These are phyloP conservation scores for Danio aesculapii DNA, from an alignment of 2,797 vertebrate genomes.

Conservation along the genomic window DNA sequence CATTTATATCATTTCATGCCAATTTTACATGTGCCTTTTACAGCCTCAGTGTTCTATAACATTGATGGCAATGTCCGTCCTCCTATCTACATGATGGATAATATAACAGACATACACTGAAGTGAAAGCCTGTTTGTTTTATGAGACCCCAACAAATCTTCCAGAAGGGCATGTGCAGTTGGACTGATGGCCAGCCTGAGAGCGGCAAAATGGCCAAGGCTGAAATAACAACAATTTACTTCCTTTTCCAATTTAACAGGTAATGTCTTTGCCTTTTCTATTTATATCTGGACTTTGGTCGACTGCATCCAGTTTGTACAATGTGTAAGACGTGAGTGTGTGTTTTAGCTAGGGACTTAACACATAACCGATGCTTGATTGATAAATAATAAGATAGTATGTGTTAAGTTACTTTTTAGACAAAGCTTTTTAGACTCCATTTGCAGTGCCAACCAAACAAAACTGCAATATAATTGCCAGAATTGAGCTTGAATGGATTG, in stretches of 20 bases:
- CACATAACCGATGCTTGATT: neutral
- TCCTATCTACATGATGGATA: slow-evolving; percentile 32
- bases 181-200: slow-evolving; percentile 1
- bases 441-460: neutral
- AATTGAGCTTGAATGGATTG: no score
- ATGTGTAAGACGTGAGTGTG: neutral
- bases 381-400: neutral
- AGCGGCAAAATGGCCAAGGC: slow-evolving; percentile 21
- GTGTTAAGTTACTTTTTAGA: neutral
- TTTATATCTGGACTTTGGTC: slow-evolving; percentile 18
- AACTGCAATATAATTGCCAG: neutral
- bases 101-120: neutral
- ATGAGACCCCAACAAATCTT: slow-evolving; percentile 16
- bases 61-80: slow-evolving; percentile 5
- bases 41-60: slow-evolving; percentile 12
- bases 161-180: slow-evolving; percentile 9
- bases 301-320: neutral
- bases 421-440: neutral
- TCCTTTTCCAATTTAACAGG: slow-evolving; percentile 20
- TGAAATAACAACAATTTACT: slow-evolving; percentile 27
- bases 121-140: slow-evolving; percentile 24
- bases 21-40: slow-evolving; percentile 40
- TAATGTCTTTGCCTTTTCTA: neutral
- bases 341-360: slow-evolving; percentile 16
- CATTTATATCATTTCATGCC: neutral